Conservation (phyloP, 2,113 vertebrate genomes). For the Brachyistius frenatus region DNA sequence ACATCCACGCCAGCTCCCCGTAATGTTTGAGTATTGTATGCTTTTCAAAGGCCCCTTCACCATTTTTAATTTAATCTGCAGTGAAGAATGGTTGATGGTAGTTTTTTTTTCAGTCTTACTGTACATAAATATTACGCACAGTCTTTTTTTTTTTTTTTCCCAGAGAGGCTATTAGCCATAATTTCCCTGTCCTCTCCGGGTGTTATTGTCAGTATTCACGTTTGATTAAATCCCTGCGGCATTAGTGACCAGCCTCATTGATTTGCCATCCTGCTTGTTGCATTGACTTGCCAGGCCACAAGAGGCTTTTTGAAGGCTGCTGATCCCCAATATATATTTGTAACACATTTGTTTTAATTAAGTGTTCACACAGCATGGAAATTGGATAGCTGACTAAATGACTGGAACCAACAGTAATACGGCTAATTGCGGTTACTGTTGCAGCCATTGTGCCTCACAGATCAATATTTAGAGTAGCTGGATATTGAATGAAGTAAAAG, state of each 20-base stretch:
- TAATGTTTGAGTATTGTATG: constrained; percentile 27
- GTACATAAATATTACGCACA: constrained; percentile 42
- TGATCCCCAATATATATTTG: constrained; percentile 85
- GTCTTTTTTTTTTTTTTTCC: constrained; percentile 61
- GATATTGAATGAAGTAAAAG: constrained; percentile 68
- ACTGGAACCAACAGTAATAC: constrained; percentile 82
- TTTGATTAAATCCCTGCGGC: constrained; percentile 83
- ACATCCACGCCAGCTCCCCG: constrained; percentile 15
- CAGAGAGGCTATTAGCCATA: constrained; percentile 68
- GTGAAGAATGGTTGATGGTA: constrained; percentile 22
- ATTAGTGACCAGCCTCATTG: constrained; percentile 82
- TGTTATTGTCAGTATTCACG: constrained; percentile 74
- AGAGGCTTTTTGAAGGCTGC: constrained; percentile 80
- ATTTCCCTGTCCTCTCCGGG: constrained; percentile 70
- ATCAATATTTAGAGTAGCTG: constrained; percentile 83
- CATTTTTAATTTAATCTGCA: constrained; percentile 40
- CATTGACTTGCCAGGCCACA: constrained; percentile 82
- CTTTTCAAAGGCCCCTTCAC: constrained; percentile 29
- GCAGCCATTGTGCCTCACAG: constrained; percentile 64
- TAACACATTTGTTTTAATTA: constrained; percentile 89
- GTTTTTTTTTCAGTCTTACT: constrained; percentile 57
- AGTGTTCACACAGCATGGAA: constrained; percentile 85
- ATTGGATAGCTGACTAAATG: constrained; percentile 85
- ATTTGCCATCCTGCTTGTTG: constrained; percentile 82
- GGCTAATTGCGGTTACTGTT: constrained; percentile 83